Evolutionary conservation across 2,797 vertebrate genomes (phyloP).

Genomic region (Ambastaia sidthimunki): DNA sequence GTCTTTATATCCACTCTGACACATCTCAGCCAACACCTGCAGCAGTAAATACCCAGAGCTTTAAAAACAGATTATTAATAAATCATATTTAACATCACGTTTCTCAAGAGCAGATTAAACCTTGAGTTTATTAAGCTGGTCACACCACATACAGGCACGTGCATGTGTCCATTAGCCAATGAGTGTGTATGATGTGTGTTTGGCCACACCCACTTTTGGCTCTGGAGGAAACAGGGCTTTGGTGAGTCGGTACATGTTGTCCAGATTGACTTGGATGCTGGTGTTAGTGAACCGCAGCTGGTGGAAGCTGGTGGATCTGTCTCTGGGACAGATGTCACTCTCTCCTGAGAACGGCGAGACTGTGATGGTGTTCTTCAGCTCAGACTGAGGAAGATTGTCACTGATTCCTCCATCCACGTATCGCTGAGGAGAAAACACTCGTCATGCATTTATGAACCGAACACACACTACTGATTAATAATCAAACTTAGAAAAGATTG

Average conservation of each 20-base stretch:
- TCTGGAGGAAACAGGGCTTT: constrained; percentile 85
- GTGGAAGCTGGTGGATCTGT: constrained; percentile 84
- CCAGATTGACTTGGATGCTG: constrained; percentile 84
- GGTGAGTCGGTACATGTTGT: constrained; percentile 82
- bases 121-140: background rate
- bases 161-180: no score
- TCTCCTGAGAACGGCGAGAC: constrained; percentile 92
- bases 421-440: constrained; percentile 71
- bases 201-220: constrained; percentile 76
- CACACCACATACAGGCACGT: background rate
- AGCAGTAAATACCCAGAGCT: no score
- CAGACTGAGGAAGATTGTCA: constrained; percentile 82
- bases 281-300: constrained; percentile 84
- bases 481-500: no score
- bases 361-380: constrained; percentile 87
- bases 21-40: constrained; percentile 88
- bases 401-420: constrained; percentile 90
- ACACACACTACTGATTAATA: no score
- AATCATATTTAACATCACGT: background rate
- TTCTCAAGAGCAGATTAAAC: background rate
- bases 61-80: background rate
- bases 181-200: background rate
- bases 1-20: constrained; percentile 89
- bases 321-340: constrained; percentile 90
- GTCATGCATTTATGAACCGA: no score